Evolutionary conservation across 2,797 vertebrate genomes (phyloP), one percentile per base, ranked within the genome.

Genomic region (Sebastes hopkinsi): DNA sequence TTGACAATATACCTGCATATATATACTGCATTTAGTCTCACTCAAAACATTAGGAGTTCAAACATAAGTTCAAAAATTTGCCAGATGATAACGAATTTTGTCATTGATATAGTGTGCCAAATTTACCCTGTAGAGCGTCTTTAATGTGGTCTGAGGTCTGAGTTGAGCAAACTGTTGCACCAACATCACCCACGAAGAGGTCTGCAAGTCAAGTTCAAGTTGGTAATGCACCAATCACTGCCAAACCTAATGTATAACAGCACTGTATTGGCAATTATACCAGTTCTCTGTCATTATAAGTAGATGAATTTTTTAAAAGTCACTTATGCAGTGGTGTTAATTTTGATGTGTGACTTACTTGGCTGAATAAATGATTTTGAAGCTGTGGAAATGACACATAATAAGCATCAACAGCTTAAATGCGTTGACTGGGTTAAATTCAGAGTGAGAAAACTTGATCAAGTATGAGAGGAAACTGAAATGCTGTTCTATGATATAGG

Each of bases 161-260:
- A 62, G 68, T 4, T 55, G 50, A 78, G 16, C n/a, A 70, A 70
- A 67, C n/a, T 71, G 50, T 72, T 76, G 27, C 11, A 56, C 25
- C 58, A 29, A 29, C 14, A 16, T 32, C 65, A 5, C 22, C 23
- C 23, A 52, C 62, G 60, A 25, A 36, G 27, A 5, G 22, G 7
- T 52, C 58, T 56, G 2, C 29, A 58, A 38, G 71, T 76, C 46
- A 10, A 9, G 25, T 58, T 32, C 8, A 60, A 11, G 22, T 36
- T 42, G n/a, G 22, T 10, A 46, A 6, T 18, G 64, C 29, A 16
- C 5, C 25, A 14, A 1, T 38, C 16, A 6, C 16, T 27, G 36
- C 23, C 34, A 50, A 46, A 72, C 18, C 34, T 36, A 36, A 36
- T 13, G 5, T 10, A 13, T 77, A 23, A 4, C 16, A 34, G 52